Evolutionary conservation across 2,797 vertebrate species (phyloP).

Genomic region (Melanotaenia nigrans): DNA sequence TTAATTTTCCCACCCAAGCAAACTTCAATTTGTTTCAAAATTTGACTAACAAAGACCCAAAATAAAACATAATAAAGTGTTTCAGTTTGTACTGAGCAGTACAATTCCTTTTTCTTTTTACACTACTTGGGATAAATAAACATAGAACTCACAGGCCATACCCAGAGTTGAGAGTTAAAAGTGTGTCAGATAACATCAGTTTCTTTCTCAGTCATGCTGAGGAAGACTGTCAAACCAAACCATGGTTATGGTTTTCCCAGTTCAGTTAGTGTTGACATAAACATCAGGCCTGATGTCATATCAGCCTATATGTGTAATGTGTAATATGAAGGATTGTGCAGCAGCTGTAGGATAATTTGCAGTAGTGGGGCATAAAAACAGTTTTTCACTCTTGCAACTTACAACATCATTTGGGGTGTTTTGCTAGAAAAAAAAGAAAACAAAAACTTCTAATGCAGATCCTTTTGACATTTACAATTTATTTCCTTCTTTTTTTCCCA

Average conservation of each 20-base stretch:
- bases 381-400: background rate
- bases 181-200: too few relatives aligned
- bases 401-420: background rate
- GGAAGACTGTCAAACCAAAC: too few relatives aligned
- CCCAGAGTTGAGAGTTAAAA: too few relatives aligned
- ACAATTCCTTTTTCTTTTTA: too few relatives aligned
- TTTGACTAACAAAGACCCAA: too few relatives aligned
- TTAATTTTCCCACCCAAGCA: background rate
- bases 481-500: slow-evolving; percentile 56
- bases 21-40: too few relatives aligned
- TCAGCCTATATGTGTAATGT: background rate
- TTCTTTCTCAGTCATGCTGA: too few relatives aligned
- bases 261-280: background rate
- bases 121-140: too few relatives aligned
- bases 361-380: background rate
- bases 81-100: too few relatives aligned
- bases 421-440: background rate
- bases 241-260: background rate
- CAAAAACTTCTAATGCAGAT: background rate
- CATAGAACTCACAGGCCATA: too few relatives aligned
- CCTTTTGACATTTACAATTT: background rate
- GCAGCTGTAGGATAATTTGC: background rate
- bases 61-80: too few relatives aligned
- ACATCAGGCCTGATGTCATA: too few relatives aligned
- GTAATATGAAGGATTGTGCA: background rate